Evolutionary conservation across 64 coral and sea anemone species (phyloP).

Genomic region (Stichodactyla mertensii): DNA sequence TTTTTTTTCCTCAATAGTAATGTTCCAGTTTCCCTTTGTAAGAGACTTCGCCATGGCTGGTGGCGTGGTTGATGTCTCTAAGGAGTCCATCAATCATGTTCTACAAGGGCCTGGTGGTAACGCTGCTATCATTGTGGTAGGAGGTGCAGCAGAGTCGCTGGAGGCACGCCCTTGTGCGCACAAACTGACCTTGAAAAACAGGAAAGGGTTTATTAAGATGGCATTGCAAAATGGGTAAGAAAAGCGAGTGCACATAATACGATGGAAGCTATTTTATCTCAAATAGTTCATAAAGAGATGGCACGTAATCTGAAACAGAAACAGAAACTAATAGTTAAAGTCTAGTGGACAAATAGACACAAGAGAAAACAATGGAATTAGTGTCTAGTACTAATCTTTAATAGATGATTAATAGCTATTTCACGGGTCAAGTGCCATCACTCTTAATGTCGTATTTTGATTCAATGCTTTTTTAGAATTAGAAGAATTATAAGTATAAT

Average conservation of each 20-base stretch:
- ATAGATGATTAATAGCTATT: too few relatives aligned
- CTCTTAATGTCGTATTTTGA: too few relatives aligned
- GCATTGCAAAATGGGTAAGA: slow-evolving; percentile 64
- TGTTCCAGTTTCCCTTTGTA: slow-evolving; percentile 70
- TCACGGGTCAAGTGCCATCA: too few relatives aligned
- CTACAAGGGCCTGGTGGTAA: slow-evolving; percentile 49
- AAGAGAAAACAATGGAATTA: too few relatives aligned
- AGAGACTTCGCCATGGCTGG: slow-evolving; percentile 67
- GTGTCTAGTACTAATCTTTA: too few relatives aligned
- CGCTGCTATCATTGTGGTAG: slow-evolving; percentile 61
- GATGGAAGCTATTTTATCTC: too few relatives aligned
- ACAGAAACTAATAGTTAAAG: too few relatives aligned
- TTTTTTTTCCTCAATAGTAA: slow-evolving; percentile 32
- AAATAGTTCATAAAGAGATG: too few relatives aligned
- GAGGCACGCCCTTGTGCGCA: slow-evolving; percentile 68
- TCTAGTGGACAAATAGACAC: too few relatives aligned
- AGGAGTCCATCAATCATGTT: slow-evolving; percentile 58
- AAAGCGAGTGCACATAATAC: neutral
- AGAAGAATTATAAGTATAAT: too few relatives aligned
- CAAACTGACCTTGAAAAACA: slow-evolving; percentile 63
- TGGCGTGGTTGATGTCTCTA: slow-evolving; percentile 64
- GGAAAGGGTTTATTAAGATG: slow-evolving; percentile 71
- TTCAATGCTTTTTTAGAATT: too few relatives aligned
- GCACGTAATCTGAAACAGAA: too few relatives aligned
- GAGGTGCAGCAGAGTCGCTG: slow-evolving; percentile 74